A percentile compares a stretch with the other conserved stretches of the same genome.
These are phyloP conservation scores for Ischnura elegans DNA, from an alignment of 2,888 invertebrate genomes.

Conservation along the genomic window DNA sequence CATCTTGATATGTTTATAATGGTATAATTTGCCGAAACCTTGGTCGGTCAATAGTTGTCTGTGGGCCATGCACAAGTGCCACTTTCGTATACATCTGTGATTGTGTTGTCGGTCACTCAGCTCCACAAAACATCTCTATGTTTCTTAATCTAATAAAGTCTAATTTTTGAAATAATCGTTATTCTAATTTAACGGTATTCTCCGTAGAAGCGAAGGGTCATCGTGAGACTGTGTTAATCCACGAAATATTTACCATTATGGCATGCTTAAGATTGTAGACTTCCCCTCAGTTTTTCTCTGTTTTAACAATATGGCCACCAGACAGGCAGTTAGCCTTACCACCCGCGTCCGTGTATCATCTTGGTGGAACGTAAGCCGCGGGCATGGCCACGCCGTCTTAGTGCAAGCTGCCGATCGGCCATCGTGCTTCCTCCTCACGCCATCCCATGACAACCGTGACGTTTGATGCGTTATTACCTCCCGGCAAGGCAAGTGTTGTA, in stretches of 20 bases:
- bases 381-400: not conserved
- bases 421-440: not conserved
- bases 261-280: not conserved
- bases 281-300: not conserved
- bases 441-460: constrained; percentile 23
- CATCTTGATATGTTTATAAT: no score
- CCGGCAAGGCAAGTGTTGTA: constrained; percentile 23
- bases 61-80: no score
- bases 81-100: no score
- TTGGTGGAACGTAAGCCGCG: not conserved
- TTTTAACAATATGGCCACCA: not conserved
- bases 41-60: no score
- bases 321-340: not conserved
- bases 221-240: not conserved
- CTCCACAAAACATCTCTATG: no score
- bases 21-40: no score
- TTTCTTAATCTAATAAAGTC: no score
- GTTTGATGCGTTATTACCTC: constrained; percentile 53
- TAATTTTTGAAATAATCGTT: no score
- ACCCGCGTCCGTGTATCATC: not conserved
- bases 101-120: no score
- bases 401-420: not conserved
- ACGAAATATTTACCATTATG: not conserved
- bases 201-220: not conserved
- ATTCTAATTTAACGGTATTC: no score